A percentile compares a stretch with the other conserved stretches of the same genome.
phyloP scores from a whole-genome alignment of 2,888 invertebrate genomes.

The Leptodirus hochenwartii region DNA sequence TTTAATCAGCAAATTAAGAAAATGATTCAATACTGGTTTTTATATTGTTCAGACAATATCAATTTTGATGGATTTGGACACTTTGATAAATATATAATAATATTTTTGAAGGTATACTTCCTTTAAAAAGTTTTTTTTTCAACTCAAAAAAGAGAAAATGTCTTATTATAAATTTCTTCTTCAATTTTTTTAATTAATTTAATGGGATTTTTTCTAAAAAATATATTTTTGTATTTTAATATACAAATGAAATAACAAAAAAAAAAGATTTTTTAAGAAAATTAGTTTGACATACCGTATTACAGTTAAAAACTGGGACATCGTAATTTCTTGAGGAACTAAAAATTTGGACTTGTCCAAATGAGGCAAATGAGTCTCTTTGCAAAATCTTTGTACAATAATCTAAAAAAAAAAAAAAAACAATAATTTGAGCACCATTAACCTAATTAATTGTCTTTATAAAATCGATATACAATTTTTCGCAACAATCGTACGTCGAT shows the following conservation, averaged over 20 bases:
- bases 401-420: conserved; percentile 35
- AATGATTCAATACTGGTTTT: too few relatives aligned
- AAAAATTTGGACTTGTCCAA: conserved; percentile 75
- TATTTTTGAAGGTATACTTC: too few relatives aligned
- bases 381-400: conserved; percentile 65
- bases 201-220: background rate
- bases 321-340: conserved; percentile 75
- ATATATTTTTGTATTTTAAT: too few relatives aligned
- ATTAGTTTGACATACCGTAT: conserved; percentile 43
- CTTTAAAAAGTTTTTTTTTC: too few relatives aligned
- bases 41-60: too few relatives aligned
- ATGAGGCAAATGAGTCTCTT: conserved; percentile 56
- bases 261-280: too few relatives aligned
- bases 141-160: too few relatives aligned
- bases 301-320: conserved; percentile 74
- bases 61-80: too few relatives aligned
- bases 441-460: conserved; percentile 4
- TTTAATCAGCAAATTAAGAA: too few relatives aligned
- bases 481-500: background rate
- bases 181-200: background rate
- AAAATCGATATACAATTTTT: conserved; percentile 2
- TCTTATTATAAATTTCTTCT: background rate
- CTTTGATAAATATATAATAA: too few relatives aligned
- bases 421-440: background rate
- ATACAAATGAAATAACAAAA: too few relatives aligned